These are phyloP conservation scores for Cetoscarus ocellatus DNA, from an alignment of 2,797 vertebrate genomes.

Conservation along the genomic window DNA sequence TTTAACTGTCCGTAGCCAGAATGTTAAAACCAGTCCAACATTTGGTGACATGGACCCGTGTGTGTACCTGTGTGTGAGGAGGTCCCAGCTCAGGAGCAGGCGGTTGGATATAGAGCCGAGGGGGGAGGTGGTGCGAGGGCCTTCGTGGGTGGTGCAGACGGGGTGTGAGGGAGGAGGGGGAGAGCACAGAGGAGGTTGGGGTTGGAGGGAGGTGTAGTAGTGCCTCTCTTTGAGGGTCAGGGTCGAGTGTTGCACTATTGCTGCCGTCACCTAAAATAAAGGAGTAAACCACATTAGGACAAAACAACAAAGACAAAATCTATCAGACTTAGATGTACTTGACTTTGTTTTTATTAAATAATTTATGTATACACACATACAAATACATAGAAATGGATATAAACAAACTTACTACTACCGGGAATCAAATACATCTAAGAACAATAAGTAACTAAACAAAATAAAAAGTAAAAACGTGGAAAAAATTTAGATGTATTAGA, in stretches of 20 bases:
- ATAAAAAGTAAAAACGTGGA: too few relatives aligned
- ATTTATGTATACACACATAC: too few relatives aligned
- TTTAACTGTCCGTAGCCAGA: too few relatives aligned
- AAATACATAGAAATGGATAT: too few relatives aligned
- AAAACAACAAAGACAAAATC: too few relatives aligned
- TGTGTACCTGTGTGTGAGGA: conserved; percentile 90
- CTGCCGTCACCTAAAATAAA: conserved; percentile 86
- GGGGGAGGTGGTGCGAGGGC: conserved; percentile 91
- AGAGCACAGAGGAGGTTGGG: conserved; percentile 77
- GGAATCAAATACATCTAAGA: too few relatives aligned
- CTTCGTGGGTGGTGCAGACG: conserved; percentile 88
- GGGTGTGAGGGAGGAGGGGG: conserved; percentile 85
- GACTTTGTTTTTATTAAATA: too few relatives aligned
- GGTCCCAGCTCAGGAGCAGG: conserved; percentile 93
- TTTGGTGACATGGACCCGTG: neutral
- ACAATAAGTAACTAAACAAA: too few relatives aligned
- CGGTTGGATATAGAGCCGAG: conserved; percentile 94
- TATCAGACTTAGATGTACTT: too few relatives aligned
- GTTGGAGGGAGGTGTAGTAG: conserved; percentile 61
- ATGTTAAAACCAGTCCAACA: too few relatives aligned
- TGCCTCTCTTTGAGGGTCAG: conserved; percentile 85
- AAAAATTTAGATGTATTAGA: too few relatives aligned
- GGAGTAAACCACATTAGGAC: neutral
- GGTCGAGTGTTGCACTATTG: conserved; percentile 77
- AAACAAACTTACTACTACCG: too few relatives aligned